A percentile compares a stretch with the other conserved stretches of the same genome.
These are phyloP conservation scores for Thymelicus lineola DNA, from an alignment of 2,888 invertebrate species.

Conservation along the genomic window DNA sequence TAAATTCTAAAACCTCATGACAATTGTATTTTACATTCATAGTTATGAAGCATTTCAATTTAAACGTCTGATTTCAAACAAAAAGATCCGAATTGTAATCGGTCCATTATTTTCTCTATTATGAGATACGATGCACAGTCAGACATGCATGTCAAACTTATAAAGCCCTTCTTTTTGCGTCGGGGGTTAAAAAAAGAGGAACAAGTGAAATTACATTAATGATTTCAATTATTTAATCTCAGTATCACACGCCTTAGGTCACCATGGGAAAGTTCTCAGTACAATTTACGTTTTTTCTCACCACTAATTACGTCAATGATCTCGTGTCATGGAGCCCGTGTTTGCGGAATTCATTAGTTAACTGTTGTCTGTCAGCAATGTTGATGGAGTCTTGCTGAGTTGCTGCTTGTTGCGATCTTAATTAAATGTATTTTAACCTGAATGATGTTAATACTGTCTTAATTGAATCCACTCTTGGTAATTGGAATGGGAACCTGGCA, in stretches of 20 bases:
- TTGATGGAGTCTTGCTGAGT: not conserved
- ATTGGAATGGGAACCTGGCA: too few relatives aligned
- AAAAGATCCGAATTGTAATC: too few relatives aligned
- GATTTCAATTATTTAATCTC: slow-evolving; percentile 3
- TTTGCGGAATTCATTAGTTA: slow-evolving; percentile 29
- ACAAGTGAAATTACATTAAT: not conserved
- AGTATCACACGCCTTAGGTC: slow-evolving; percentile 18
- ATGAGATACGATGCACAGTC: too few relatives aligned
- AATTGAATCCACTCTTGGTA: too few relatives aligned
- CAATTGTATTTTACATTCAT: too few relatives aligned
- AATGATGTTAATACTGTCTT: too few relatives aligned
- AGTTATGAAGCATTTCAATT: too few relatives aligned
- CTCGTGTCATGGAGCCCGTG: slow-evolving; percentile 4
- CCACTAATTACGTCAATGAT: slow-evolving; percentile 32
- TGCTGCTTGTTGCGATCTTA: not conserved
- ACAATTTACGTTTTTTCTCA: slow-evolving; percentile 32
- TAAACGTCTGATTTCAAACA: too few relatives aligned
- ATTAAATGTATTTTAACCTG: slow-evolving; percentile 1
- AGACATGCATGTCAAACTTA: too few relatives aligned
- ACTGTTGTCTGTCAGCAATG: slow-evolving; percentile 25
- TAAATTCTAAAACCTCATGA: too few relatives aligned
- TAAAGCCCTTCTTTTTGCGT: too few relatives aligned
- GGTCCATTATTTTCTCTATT: too few relatives aligned
- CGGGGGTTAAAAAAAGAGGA: not conserved
- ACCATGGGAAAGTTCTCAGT: slow-evolving; percentile 35